Percentiles rank a stretch among this genome's conserved stretches.
Evolutionary conservation across 2,888 invertebrate genomes (phyloP).

Genomic region (Liodrosophila aerea): DNA sequence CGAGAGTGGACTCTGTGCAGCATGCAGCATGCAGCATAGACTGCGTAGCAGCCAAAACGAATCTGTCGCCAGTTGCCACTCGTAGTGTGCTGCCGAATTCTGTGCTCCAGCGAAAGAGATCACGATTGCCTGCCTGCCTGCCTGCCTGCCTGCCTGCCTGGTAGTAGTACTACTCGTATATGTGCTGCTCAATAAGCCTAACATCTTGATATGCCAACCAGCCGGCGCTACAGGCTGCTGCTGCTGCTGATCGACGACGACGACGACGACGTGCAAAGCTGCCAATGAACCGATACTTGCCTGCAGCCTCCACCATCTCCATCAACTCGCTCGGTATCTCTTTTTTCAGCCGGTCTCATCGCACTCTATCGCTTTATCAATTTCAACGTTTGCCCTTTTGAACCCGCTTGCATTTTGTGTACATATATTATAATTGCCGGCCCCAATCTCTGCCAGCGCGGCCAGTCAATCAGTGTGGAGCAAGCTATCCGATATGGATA

Average conservation of each 20-base stretch:
- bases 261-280: constrained; percentile 70
- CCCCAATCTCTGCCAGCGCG: constrained; percentile 12
- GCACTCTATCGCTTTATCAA: constrained; percentile 13
- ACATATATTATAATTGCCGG: constrained; percentile 69
- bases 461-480: constrained; percentile 25
- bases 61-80: constrained; percentile 70
- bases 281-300: constrained; percentile 71
- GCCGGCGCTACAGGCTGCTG: constrained; percentile 69
- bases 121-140: constrained; percentile 70
- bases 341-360: too few relatives aligned
- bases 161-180: too few relatives aligned
- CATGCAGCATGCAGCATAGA: background rate
- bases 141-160: too few relatives aligned
- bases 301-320: constrained; percentile 15
- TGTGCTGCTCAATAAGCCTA: constrained; percentile 47
- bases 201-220: constrained; percentile 69
- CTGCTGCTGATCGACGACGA: constrained; percentile 52
- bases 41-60: constrained; percentile 73
- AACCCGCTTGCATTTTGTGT: constrained; percentile 66
- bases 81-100: constrained; percentile 60
- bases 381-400: constrained; percentile 71
- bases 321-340: background rate
- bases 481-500: constrained; percentile 45
- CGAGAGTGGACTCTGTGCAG: background rate
- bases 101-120: constrained; percentile 45